Percentiles rank a stretch among this genome's conserved stretches.
These are phyloP conservation scores for Stegostoma tigrinum DNA, from an alignment of 2,113 vertebrate species.

Conservation along the genomic window DNA sequence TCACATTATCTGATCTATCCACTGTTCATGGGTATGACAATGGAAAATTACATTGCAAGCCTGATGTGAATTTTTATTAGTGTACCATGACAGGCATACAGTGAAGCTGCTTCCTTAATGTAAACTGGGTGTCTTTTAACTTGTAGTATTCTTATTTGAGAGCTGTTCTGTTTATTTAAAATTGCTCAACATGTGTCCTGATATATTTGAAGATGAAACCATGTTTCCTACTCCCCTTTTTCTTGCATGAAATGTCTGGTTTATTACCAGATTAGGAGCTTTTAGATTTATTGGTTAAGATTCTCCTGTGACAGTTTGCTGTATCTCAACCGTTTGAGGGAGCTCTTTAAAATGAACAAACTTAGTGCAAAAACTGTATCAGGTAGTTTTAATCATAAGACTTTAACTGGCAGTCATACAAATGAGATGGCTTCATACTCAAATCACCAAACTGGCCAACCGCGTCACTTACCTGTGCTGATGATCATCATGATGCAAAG, in stretches of 20 bases:
- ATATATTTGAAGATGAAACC: neutral
- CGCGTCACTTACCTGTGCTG: too few species aligned
- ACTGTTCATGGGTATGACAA: neutral
- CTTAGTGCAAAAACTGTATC: neutral
- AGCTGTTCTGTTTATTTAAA: neutral
- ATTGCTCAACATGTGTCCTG: neutral
- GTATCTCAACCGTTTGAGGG: neutral
- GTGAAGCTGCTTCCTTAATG: neutral
- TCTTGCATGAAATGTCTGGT: neutral
- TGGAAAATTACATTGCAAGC: conserved; percentile 26
- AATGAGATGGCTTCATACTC: too few species aligned
- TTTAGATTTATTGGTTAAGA: neutral
- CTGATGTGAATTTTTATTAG: neutral
- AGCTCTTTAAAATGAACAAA: neutral
- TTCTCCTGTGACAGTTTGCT: neutral
- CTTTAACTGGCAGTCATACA: neutral
- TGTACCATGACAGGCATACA: neutral
- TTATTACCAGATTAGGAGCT: neutral
- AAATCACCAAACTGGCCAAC: too few species aligned
- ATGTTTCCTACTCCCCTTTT: neutral
- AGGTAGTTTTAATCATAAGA: neutral
- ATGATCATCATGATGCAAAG: too few species aligned
- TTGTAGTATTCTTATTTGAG: neutral
- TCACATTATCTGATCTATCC: conserved; percentile 10
- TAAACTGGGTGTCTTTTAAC: neutral